Conservation (phyloP, 2,797 vertebrate genomes). For the Cygnus olor region DNA sequence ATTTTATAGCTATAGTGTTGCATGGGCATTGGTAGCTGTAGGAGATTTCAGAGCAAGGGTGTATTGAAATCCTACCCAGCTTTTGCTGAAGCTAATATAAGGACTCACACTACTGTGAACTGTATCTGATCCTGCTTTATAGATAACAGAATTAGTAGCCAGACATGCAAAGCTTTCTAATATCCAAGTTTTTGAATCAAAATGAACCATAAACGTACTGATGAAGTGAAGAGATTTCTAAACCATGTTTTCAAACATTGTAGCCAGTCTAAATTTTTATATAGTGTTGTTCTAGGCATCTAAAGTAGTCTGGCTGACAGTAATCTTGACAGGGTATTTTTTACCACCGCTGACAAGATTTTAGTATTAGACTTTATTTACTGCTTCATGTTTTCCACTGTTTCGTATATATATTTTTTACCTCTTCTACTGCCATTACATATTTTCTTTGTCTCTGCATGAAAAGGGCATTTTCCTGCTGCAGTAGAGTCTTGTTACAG, state of each 20-base stretch:
- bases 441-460: background rate
- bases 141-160: background rate
- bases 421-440: background rate
- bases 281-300: background rate
- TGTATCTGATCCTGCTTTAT: background rate
- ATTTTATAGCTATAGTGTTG: constrained; percentile 19
- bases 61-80: background rate
- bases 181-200: background rate
- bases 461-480: background rate
- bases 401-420: too few relatives aligned
- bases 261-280: background rate
- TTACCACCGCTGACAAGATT: background rate
- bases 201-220: background rate
- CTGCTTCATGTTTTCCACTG: background rate
- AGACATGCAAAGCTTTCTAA: background rate
- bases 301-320: background rate
- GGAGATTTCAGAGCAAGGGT: constrained; percentile 1
- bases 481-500: background rate
- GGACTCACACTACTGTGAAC: background rate
- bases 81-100: background rate
- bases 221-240: background rate
- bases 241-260: background rate
- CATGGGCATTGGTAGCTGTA: background rate
- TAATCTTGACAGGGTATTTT: background rate
- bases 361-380: background rate